Conservation (phyloP, 2,113 vertebrate genomes). For the Rhadina sibilatrix region DNA sequence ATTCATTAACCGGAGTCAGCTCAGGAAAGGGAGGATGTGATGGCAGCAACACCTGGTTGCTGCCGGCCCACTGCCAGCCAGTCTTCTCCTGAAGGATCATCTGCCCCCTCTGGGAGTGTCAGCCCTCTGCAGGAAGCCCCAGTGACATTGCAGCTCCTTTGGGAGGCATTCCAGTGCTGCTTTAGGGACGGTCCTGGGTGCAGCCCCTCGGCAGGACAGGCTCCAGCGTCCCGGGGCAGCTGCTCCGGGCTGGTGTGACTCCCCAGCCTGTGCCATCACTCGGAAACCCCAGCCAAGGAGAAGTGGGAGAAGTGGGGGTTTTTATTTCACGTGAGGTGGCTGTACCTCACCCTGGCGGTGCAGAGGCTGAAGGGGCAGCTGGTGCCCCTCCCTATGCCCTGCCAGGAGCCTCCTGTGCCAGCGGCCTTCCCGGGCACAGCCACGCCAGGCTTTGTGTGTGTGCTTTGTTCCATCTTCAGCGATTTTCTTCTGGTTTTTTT, state of each 20-base stretch:
- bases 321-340: rapidly evolving
- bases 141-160: not conserved
- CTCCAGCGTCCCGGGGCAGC: rapidly evolving
- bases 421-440: not conserved
- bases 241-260: not conserved
- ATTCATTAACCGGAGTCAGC: not conserved
- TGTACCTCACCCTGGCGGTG: not conserved
- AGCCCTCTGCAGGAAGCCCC: not conserved
- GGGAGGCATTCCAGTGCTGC: not conserved
- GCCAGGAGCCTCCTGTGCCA: not conserved
- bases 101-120: not conserved
- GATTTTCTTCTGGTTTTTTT: not conserved
- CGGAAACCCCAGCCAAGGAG: not conserved
- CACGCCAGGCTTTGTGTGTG: not conserved
- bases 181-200: not conserved
- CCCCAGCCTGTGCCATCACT: rapidly evolving
- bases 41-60: not conserved
- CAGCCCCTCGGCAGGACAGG: not conserved
- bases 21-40: not conserved
- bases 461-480: not conserved
- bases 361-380: not conserved
- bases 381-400: not conserved
- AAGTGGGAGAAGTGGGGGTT: not conserved
- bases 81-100: not conserved
- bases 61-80: not conserved